phyloP scores from a whole-genome alignment of 2,888 invertebrate species.

The Blastobasis adustella region DNA sequence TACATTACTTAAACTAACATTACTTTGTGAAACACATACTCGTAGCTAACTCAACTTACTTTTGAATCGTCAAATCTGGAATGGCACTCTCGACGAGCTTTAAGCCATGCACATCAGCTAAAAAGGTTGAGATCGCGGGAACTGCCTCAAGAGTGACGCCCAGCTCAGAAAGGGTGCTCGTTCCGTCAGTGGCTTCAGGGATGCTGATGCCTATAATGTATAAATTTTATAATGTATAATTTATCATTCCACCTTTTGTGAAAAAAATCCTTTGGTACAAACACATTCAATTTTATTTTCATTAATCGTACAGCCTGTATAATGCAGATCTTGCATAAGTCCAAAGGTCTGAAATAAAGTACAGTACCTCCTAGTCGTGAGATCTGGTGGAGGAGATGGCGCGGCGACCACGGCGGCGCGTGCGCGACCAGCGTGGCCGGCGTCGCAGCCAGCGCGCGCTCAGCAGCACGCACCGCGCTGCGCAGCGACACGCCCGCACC shows the following conservation, averaged over 20 bases:
- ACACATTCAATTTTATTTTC: neutral
- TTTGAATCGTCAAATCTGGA: conserved; percentile 14
- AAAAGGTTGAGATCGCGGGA: conserved; percentile 11
- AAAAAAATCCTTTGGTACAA: neutral
- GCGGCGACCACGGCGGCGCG: neutral
- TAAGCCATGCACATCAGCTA: conserved; percentile 16
- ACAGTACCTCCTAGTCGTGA: neutral
- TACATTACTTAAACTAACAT: neutral
- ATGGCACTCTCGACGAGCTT: conserved; percentile 13
- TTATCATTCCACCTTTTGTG: neutral
- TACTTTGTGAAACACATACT: neutral
- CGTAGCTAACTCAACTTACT: conserved; percentile 14
- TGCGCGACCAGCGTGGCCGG: conserved; percentile 6
- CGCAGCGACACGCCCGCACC: conserved; percentile 3
- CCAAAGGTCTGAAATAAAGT: neutral
- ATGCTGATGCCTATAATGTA: conserved; percentile 14
- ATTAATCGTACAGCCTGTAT: neutral
- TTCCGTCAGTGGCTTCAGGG: conserved; percentile 7
- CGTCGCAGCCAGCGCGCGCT: conserved; percentile 16
- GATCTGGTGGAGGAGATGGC: neutral
- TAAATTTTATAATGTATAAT: neutral
- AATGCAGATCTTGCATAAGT: neutral
- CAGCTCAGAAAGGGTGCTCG: conserved; percentile 17
- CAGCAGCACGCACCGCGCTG: conserved; percentile 13
- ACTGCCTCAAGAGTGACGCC: conserved; percentile 14